Evolutionary conservation across 30 jellyfish, hydroid and myxozoan species (phyloP).

Genomic region (Phacellophora camtschatica): DNA sequence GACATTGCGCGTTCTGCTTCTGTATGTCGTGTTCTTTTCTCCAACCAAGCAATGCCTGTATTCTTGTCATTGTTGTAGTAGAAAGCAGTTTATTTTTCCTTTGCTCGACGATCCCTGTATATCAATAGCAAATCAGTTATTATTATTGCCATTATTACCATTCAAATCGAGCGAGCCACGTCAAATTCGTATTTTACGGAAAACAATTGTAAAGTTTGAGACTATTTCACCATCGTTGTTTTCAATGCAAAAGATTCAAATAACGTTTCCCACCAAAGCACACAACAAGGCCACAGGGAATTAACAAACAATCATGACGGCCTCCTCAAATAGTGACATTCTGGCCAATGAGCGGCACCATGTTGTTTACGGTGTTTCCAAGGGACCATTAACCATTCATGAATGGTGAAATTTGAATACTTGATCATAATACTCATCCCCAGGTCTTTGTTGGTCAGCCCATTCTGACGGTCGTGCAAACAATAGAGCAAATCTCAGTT

Average conservation of each 20-base stretch:
- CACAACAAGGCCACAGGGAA: slow-evolving; percentile 26
- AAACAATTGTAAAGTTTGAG: too few species aligned
- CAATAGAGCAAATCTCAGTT: slow-evolving; percentile 70
- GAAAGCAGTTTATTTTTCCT: too few species aligned
- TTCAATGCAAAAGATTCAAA: neutral
- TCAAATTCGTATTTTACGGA: too few species aligned
- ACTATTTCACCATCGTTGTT: neutral
- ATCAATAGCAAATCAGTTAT: too few species aligned
- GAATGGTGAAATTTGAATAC: slow-evolving; percentile 53
- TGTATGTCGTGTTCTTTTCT: too few species aligned
- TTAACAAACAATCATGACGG: neutral
- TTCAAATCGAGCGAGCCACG: too few species aligned
- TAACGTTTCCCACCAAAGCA: too few species aligned
- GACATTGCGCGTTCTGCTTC: too few species aligned
- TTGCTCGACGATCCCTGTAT: too few species aligned
- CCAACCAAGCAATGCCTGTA: too few species aligned
- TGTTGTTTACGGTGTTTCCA: slow-evolving; percentile 64
- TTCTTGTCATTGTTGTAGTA: too few species aligned
- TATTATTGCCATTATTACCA: too few species aligned
- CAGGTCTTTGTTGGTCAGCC: slow-evolving; percentile 28
- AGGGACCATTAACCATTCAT: slow-evolving; percentile 14
- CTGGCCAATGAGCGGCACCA: neutral
- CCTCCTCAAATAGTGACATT: slow-evolving; percentile 23
- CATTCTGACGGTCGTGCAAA: slow-evolving; percentile 13
- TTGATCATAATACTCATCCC: slow-evolving; percentile 11